phyloP scores from a whole-genome alignment of 2,113 vertebrate species.

The Sander lucioperca region DNA sequence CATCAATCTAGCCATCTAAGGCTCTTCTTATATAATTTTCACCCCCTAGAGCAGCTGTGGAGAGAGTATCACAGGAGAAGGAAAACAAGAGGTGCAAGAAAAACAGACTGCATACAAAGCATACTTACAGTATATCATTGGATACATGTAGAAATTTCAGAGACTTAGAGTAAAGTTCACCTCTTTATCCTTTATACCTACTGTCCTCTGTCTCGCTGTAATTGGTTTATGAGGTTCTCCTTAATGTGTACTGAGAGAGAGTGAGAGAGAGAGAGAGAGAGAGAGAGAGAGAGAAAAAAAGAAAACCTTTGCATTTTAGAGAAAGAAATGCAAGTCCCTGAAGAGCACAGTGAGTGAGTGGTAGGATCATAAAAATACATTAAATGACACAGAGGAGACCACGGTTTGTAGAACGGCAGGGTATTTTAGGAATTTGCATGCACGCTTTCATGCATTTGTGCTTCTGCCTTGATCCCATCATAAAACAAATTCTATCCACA shows the following conservation, averaged over 20 bases:
- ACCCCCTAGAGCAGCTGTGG: background rate
- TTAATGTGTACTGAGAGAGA: constrained; percentile 43
- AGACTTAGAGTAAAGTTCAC: constrained; percentile 34
- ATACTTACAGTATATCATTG: constrained; percentile 5
- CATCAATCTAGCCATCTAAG: constrained; percentile 6
- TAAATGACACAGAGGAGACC: constrained; percentile 45
- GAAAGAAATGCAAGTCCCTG: constrained; percentile 57
- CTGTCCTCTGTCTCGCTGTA: constrained; percentile 46
- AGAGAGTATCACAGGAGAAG: background rate
- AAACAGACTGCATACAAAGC: constrained; percentile 10
- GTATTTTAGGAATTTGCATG: constrained; percentile 61
- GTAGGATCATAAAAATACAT: constrained; percentile 62
- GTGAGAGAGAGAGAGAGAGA: background rate
- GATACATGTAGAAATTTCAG: background rate
- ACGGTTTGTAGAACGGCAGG: constrained; percentile 13
- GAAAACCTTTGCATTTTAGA: constrained; percentile 48
- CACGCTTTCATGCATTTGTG: constrained; percentile 36
- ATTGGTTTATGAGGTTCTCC: constrained; percentile 60
- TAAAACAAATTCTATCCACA: constrained; percentile 43
- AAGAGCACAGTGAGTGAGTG: constrained; percentile 43
- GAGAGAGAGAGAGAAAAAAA: constrained; percentile 23
- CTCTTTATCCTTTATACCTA: constrained; percentile 7
- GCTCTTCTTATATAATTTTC: constrained; percentile 20
- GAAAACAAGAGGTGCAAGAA: constrained; percentile 11
- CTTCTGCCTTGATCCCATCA: constrained; percentile 36